These are phyloP conservation scores for Poeciliopsis infans DNA, from an alignment of 2,797 vertebrate genomes.

Conservation along the genomic window DNA sequence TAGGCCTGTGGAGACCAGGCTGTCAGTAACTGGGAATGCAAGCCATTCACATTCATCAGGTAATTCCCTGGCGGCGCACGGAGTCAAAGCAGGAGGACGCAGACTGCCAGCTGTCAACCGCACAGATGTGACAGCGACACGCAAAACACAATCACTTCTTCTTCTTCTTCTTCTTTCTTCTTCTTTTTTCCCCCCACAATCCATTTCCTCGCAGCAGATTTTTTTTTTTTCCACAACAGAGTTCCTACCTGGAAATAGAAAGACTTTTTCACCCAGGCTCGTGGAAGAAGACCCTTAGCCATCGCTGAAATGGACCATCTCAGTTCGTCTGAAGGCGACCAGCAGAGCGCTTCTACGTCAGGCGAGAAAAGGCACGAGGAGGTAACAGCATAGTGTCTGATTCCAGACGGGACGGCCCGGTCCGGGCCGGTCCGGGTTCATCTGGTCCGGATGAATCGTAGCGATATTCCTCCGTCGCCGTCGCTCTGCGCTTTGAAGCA, in stretches of 20 bases:
- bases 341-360: neutral
- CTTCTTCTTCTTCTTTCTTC: neutral
- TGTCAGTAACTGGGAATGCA: neutral
- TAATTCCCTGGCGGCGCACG: conserved; percentile 14
- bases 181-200: no score
- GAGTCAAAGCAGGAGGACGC: conserved; percentile 5
- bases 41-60: conserved; percentile 43
- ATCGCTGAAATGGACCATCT: conserved; percentile 88
- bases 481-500: conserved; percentile 44
- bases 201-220: neutral
- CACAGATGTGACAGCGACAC: conserved; percentile 34
- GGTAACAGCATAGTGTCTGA: neutral
- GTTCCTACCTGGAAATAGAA: conserved; percentile 86
- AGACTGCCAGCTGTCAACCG: conserved; percentile 57
- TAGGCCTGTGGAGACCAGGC: neutral
- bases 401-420: neutral
- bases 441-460: neutral
- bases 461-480: conserved; percentile 34
- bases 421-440: neutral
- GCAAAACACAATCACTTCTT: neutral
- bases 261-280: conserved; percentile 90
- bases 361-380: neutral
- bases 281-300: conserved; percentile 90
- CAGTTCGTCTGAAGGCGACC: conserved; percentile 77
- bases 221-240: neutral